These are phyloP conservation scores for Bombylius major DNA, from an alignment of 2,888 invertebrate species.

Conservation along the genomic window DNA sequence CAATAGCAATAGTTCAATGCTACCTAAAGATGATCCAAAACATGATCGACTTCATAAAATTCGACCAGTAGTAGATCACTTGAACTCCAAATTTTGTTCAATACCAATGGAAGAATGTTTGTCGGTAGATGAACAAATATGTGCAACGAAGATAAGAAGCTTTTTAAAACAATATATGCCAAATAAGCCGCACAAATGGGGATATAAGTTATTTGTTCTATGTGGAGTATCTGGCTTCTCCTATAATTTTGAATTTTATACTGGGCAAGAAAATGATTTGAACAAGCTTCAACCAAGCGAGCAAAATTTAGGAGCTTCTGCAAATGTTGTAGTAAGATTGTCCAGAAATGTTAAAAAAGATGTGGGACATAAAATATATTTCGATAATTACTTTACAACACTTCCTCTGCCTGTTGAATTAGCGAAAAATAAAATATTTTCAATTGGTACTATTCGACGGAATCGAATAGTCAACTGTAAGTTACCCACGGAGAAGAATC, in stretches of 20 bases:
- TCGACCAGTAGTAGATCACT: conserved; percentile 8
- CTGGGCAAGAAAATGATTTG: conserved; percentile 9
- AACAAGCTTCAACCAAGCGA: conserved; percentile 9
- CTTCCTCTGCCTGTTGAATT: conserved; percentile 1
- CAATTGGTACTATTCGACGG: neutral
- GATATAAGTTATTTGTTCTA: conserved; percentile 17
- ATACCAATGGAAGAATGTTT: conserved; percentile 12
- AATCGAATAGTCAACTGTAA: neutral
- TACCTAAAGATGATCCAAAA: conserved; percentile 1
- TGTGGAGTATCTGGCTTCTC: conserved; percentile 17
- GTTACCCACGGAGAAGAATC: conserved; percentile 1
- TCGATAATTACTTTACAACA: conserved; percentile 12
- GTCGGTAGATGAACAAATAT: conserved; percentile 13
- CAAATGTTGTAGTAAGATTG: conserved; percentile 10
- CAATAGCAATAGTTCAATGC: neutral
- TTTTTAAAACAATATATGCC: conserved; percentile 18
- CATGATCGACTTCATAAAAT: conserved; percentile 13
- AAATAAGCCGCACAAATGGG: conserved; percentile 19
- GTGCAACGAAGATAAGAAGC: conserved; percentile 2
- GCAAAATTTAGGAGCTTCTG: conserved; percentile 6
- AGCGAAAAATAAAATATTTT: conserved; percentile 4
- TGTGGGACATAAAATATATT: conserved; percentile 9
- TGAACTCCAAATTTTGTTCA: neutral
- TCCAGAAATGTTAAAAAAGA: conserved; percentile 5
- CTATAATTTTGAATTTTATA: conserved; percentile 14